These are phyloP conservation scores for Gracilinanus agilis DNA, from an alignment of 2,113 vertebrate genomes.

Conservation along the genomic window DNA sequence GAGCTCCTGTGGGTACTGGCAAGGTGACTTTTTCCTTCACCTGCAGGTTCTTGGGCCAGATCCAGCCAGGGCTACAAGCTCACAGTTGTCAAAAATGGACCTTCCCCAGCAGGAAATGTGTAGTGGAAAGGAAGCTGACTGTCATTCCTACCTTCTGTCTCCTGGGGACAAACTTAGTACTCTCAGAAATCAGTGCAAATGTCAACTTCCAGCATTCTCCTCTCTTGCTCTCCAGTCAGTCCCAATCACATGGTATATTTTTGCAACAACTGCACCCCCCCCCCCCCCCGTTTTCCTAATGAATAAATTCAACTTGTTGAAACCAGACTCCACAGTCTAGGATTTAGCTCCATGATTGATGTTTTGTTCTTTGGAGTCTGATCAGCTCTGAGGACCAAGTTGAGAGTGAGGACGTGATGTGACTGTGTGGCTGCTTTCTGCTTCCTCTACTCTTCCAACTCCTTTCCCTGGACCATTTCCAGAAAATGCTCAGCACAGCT, in stretches of 20 bases:
- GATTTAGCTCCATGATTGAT: neutral
- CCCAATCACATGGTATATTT: rapidly evolving
- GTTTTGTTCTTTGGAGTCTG: slow-evolving; percentile 41
- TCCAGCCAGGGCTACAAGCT: neutral
- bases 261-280: neutral
- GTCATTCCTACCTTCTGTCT: slow-evolving; percentile 29
- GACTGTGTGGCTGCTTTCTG: neutral
- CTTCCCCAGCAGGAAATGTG: neutral
- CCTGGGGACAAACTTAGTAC: neutral
- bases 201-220: neutral
- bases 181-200: neutral
- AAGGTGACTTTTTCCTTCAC: neutral
- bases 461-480: neutral
- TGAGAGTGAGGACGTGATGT: neutral
- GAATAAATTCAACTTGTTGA: slow-evolving; percentile 39
- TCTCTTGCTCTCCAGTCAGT: neutral
- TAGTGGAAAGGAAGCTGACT: neutral
- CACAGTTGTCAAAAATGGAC: neutral
- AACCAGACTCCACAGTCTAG: neutral
- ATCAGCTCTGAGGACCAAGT: slow-evolving; percentile 23
- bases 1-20: neutral
- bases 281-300: neutral
- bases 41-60: neutral
- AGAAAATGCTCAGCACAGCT: neutral
- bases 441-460: neutral